Evolutionary conservation across 2,888 invertebrate species (phyloP).

Genomic region (Drosophila affinis): DNA sequence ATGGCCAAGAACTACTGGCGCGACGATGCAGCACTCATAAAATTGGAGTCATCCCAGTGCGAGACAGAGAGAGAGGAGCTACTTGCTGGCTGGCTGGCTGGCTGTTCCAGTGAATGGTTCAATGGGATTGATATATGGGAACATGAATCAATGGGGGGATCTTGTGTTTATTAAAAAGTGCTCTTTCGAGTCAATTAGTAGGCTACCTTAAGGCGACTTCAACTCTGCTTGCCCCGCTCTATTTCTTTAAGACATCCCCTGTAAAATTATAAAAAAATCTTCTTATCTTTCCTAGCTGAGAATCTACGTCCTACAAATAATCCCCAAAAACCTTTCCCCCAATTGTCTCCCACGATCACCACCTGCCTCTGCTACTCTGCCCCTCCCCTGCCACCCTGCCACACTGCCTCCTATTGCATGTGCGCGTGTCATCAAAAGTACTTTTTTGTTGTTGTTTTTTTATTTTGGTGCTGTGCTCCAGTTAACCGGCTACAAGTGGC

Average conservation of each 20-base stretch:
- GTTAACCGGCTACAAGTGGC: slow-evolving; percentile 51
- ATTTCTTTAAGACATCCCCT: no score
- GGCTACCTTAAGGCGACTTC: not conserved
- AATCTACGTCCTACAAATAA: no score
- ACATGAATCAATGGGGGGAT: not conserved
- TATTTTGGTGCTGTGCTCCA: slow-evolving; percentile 49
- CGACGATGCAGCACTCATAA: slow-evolving; percentile 42
- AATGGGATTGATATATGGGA: not conserved
- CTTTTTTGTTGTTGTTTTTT: slow-evolving; percentile 7
- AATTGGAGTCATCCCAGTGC: slow-evolving; percentile 14
- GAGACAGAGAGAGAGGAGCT: not conserved
- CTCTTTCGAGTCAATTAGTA: not conserved
- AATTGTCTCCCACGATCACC: slow-evolving; percentile 29
- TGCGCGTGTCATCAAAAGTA: slow-evolving; percentile 51
- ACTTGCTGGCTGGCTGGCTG: slow-evolving; percentile 11
- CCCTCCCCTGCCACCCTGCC: no score
- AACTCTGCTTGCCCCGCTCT: no score
- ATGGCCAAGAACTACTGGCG: slow-evolving; percentile 73
- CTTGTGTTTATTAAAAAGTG: not conserved
- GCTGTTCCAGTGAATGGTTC: not conserved
- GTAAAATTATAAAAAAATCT: no score
- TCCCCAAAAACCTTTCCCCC: not conserved
- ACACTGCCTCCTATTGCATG: slow-evolving; percentile 41
- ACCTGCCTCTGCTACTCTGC: not conserved
- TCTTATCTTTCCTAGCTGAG: no score